Percentiles rank a stretch among this genome's conserved stretches.
Conservation (phyloP, 2,113 vertebrate species). For the Ifrita kowaldi region DNA sequence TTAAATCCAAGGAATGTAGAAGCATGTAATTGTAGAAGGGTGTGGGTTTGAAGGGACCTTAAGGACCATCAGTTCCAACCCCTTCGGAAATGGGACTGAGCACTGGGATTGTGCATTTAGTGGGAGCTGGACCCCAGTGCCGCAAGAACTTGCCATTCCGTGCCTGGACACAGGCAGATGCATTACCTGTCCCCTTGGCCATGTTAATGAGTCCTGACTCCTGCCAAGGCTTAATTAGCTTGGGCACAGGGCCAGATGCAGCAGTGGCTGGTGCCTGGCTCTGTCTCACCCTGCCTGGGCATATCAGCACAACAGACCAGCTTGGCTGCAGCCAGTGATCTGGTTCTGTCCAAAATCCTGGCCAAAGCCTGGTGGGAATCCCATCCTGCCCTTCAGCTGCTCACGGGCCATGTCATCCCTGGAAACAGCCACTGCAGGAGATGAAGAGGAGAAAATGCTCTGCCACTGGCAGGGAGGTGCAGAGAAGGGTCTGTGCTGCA, state of each 20-base stretch:
- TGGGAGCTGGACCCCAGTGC: background rate
- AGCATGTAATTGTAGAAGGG: background rate
- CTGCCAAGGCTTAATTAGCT: background rate
- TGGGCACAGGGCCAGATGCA: background rate
- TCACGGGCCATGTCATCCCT: background rate
- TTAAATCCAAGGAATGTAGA: background rate
- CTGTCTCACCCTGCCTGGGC: background rate
- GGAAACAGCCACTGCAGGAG: background rate
- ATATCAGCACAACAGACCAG: background rate
- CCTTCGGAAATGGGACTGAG: background rate
- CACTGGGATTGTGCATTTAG: accelerated
- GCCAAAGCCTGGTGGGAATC: background rate
- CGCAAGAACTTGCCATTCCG: accelerated
- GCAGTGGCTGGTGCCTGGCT: background rate
- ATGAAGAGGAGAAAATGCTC: background rate
- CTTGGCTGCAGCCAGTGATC: background rate
- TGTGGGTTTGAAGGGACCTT: background rate
- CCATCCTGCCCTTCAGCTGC: background rate
- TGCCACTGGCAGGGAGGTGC: background rate
- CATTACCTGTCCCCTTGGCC: background rate
- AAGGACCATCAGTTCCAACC: background rate
- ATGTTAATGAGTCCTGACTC: background rate
- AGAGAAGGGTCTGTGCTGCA: background rate
- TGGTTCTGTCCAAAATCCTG: background rate
- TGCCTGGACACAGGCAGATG: background rate